Evolutionary conservation across 1,140 invertebrate genomes (phyloP), one percentile per base, ranked within the genome.

Genomic region (Heliconius melpomene): DNA sequence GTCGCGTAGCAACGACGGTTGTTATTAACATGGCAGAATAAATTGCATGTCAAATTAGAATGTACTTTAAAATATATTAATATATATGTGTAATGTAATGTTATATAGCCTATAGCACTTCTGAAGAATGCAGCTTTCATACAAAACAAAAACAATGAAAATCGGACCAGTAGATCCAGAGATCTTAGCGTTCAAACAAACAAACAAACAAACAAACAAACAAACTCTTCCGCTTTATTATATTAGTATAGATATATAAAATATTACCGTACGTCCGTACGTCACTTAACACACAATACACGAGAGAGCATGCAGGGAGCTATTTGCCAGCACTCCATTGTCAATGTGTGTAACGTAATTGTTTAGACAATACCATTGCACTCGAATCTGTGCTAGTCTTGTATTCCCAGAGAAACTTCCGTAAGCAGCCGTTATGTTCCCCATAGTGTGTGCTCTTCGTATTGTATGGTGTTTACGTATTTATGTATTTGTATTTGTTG

Each of bases 231-330:
- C n/a, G n/a, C n/a, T n/a, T n/a, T n/a, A n/a, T n/a, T n/a, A 38
- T 38, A 38, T 7, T 7, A 1, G 8, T 38, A 54, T 20, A 20
- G n/a, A 23, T 66, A 66, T 5, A 72, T 38, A 16, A 18, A 72
- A 72, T 38, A 38, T 77, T 46, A 77, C 74, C 46, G 74, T 72
- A 72, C 57, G 18, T 72, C 20, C 38, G 71, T 76, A 74, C 75
- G 52, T 77, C 79, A 80, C 79, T 79, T 79, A 79, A 72, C 75
- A 82, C 66, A 82, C 78, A 82, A 82, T 82, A 75, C 75, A 80
- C 72, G 78, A 75, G 78, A 80, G 75, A 71, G 74, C 75, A 74
- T 72, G 72, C 60, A 66, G 46, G 77, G 77, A 81, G 82, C 82
- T 76, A 78, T 80, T 80, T 80, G 77, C 80, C 57, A 73, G 71